Conservation (phyloP, 2,888 invertebrate genomes). For the Galerucella nymphaeae region DNA sequence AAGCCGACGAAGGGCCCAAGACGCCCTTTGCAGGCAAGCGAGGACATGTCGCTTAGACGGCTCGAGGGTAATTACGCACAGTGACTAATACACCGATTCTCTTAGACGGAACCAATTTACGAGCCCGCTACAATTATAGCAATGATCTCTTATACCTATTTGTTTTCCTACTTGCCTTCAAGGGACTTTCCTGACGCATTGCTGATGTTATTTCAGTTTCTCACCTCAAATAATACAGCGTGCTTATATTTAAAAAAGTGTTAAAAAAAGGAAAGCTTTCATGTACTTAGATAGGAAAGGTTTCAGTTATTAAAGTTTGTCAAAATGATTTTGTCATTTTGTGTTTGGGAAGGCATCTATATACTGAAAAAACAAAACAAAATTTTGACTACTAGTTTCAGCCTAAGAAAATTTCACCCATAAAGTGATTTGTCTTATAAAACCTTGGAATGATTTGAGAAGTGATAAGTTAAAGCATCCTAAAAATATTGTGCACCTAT, state of each 20-base stretch:
- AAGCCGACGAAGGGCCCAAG: constrained; percentile 54
- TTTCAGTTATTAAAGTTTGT: no score
- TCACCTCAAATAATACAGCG: no score
- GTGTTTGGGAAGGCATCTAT: no score
- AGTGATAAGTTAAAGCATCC: background rate
- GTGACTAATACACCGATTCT: constrained; percentile 62
- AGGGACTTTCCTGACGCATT: constrained; percentile 48
- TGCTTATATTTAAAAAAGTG: no score
- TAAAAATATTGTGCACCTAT: background rate
- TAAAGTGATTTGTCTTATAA: no score
- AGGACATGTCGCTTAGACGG: constrained; percentile 65
- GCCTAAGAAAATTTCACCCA: no score
- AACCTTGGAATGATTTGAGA: no score
- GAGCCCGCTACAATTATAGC: constrained; percentile 49
- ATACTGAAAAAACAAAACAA: no score
- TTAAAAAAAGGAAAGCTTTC: no score
- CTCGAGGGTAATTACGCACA: constrained; percentile 65
- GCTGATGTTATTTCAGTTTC: constrained; percentile 42
- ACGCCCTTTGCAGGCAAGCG: constrained; percentile 62
- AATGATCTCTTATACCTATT: constrained; percentile 48
- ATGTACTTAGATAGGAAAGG: no score
- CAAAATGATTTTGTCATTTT: no score
- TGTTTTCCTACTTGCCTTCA: constrained; percentile 36
- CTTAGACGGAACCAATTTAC: constrained; percentile 63
- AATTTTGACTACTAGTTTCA: no score